Conservation (phyloP, 2,888 invertebrate genomes). For the Phyto melanocephala region DNA sequence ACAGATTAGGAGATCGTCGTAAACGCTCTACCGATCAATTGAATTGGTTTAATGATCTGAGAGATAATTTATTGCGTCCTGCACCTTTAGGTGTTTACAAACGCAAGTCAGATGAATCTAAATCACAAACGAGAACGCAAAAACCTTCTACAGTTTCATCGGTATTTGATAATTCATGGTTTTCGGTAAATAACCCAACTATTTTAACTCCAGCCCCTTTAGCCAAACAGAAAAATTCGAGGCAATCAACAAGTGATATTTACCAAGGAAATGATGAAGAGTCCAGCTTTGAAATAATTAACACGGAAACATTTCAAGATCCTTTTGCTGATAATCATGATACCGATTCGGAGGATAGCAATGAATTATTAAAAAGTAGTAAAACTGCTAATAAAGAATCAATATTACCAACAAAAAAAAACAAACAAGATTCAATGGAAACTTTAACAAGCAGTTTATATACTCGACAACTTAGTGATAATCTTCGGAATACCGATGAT, state of each 20-base stretch:
- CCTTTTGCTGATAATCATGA: neutral
- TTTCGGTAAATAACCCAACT: constrained; percentile 50
- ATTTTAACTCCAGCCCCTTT: constrained; percentile 65
- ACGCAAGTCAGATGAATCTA: neutral
- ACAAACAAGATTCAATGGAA: neutral
- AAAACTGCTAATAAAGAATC: neutral
- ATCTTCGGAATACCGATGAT: neutral
- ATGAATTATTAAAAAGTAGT: neutral
- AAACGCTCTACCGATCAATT: constrained; percentile 71
- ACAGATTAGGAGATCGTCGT: constrained; percentile 55
- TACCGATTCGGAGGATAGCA: neutral
- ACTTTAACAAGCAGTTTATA: neutral
- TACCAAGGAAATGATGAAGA: neutral
- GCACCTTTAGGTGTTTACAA: constrained; percentile 70
- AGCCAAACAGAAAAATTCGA: constrained; percentile 37
- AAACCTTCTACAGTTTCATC: neutral
- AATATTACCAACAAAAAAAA: neutral
- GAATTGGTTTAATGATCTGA: constrained; percentile 75
- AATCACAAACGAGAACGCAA: neutral
- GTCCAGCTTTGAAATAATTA: neutral
- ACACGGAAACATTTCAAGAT: neutral
- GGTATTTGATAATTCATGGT: constrained; percentile 63
- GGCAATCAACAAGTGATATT: neutral
- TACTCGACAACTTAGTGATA: neutral
- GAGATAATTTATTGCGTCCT: constrained; percentile 72